Conservation (phyloP, 2,888 invertebrate species). For the Catotricha subobsoleta region DNA sequence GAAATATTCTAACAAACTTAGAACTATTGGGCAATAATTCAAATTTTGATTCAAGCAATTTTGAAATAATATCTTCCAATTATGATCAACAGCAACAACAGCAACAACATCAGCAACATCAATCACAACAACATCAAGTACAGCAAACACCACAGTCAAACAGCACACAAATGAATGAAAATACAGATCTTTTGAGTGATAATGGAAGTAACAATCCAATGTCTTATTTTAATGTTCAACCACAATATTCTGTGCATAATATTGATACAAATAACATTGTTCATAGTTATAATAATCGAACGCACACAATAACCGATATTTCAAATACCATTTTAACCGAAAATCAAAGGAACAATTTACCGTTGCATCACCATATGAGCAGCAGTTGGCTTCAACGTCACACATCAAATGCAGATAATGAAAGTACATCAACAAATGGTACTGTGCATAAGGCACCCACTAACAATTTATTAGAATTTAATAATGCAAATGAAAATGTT, state of each 20-base stretch:
- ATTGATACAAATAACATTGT: not conserved
- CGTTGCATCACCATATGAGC: too few relatives aligned
- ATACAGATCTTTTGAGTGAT: not conserved
- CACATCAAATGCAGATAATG: too few relatives aligned
- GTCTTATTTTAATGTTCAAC: not conserved
- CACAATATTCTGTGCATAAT: not conserved
- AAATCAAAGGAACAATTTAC: slow-evolving; percentile 9
- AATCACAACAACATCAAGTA: not conserved
- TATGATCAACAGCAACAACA: slow-evolving; percentile 9
- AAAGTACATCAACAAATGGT: too few relatives aligned
- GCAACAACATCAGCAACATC: too few relatives aligned
- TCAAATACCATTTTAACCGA: slow-evolving; percentile 12
- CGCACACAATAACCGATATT: slow-evolving; percentile 13
- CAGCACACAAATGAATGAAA: not conserved
- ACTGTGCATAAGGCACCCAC: not conserved
- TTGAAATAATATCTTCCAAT: slow-evolving; percentile 19
- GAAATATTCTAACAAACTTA: slow-evolving; percentile 29
- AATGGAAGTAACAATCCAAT: not conserved
- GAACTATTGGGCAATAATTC: slow-evolving; percentile 25
- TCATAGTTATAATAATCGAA: slow-evolving; percentile 9
- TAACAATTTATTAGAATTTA: slow-evolving; percentile 8
- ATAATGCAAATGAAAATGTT: slow-evolving; percentile 11
- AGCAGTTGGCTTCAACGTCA: too few relatives aligned
- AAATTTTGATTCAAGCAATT: slow-evolving; percentile 26
- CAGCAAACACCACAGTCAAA: not conserved